Percentiles rank a stretch among this genome's conserved stretches.
phyloP scores from a whole-genome alignment of 1,140 invertebrate species.

The Drosophila mayri region DNA sequence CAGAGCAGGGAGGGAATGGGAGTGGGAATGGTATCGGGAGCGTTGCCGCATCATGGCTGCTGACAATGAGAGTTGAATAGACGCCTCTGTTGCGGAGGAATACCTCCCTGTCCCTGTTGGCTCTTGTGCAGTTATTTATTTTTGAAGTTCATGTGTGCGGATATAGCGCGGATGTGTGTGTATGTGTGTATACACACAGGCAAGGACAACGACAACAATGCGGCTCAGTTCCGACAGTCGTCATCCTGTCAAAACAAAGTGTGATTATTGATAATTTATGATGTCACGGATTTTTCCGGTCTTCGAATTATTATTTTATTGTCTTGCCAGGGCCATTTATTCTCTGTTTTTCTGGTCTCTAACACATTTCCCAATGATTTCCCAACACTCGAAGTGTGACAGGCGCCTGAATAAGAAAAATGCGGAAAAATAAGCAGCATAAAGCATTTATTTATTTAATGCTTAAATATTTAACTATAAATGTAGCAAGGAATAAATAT shows the following conservation, averaged over 20 bases:
- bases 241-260: constrained; percentile 84
- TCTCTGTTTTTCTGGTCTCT: constrained; percentile 26
- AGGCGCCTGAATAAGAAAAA: constrained; percentile 11
- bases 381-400: constrained; percentile 18
- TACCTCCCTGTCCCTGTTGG: constrained; percentile 57
- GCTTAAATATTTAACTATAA: neutral
- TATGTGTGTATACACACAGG: constrained; percentile 20
- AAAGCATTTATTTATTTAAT: constrained; percentile 3
- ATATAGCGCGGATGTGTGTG: neutral
- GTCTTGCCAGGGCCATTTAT: constrained; percentile 40
- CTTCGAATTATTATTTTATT: constrained; percentile 69
- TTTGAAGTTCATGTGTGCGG: constrained; percentile 44
- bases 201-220: constrained; percentile 72
- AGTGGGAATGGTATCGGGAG: constrained; percentile 25
- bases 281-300: constrained; percentile 78
- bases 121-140: constrained; percentile 52
- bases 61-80: constrained; percentile 73
- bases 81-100: constrained; percentile 18
- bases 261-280: constrained; percentile 85
- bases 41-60: constrained; percentile 77
- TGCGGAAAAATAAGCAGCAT: neutral
- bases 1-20: constrained; percentile 16
- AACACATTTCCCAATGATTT: constrained; percentile 32
- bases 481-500: neutral
- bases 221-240: constrained; percentile 72